phyloP scores from a whole-genome alignment of 2,888 invertebrate species.

The Amorpha juglandis region DNA sequence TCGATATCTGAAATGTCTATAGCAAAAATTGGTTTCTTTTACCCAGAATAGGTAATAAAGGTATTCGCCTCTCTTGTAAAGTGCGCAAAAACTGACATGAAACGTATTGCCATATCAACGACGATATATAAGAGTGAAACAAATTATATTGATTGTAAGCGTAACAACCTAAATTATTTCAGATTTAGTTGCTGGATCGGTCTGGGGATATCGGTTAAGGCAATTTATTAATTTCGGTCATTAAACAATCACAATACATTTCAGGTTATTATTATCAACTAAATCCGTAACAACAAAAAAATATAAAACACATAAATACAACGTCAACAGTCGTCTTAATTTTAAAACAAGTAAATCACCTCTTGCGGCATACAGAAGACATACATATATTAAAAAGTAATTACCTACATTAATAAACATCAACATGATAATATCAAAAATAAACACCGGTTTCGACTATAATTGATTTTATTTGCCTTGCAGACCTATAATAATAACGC shows the following conservation, averaged over 20 bases:
- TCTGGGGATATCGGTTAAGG: no score
- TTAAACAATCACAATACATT: neutral
- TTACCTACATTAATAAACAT: neutral
- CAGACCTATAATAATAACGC: neutral
- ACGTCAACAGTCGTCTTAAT: conserved; percentile 45
- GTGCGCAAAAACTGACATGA: no score
- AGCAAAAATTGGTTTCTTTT: no score
- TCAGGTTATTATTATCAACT: conserved; percentile 9
- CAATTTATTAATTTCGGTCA: neutral
- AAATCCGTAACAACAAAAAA: conserved; percentile 33
- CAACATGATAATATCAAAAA: neutral
- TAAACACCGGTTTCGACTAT: no score
- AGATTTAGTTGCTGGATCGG: no score
- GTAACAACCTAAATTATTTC: no score
- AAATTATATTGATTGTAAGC: no score
- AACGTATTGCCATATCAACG: no score
- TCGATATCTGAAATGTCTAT: no score
- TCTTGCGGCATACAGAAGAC: conserved; percentile 21
- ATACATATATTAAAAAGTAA: neutral
- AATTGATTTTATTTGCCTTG: neutral
- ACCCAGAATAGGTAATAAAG: no score
- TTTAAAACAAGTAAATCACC: conserved; percentile 45
- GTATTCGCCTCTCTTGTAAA: no score
- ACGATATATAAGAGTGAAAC: no score
- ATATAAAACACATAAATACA: conserved; percentile 40